Evolutionary conservation across 2,888 invertebrate genomes (phyloP), one percentile per base, ranked within the genome.

Genomic region (Chrysina gloriosa): DNA sequence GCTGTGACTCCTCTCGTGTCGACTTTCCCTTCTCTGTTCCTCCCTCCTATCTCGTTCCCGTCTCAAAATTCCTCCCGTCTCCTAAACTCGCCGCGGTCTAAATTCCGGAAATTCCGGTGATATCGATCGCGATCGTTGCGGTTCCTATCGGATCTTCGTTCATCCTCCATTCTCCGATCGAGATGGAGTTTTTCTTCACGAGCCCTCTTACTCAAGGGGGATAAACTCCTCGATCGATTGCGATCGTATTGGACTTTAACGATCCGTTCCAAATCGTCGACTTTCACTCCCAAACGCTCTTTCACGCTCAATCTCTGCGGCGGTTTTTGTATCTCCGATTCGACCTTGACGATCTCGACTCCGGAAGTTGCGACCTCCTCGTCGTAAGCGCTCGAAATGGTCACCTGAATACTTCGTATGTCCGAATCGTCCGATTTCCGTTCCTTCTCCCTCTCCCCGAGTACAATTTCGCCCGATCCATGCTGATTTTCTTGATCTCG

Each of bases 241-340:
- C 82, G 77, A 47, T 77, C 79, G 61, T 79, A 78, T 1, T 87
- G 84, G 67, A 90, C 89, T 75, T 86, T 83, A 5, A 76, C 72
- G 27, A 82, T 79, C 72, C 84, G 83, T 50, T 86, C 85, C 7
- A 84, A 75, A 71, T 89, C 89, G 69, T 91, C 91, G 0, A 93
- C 86, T 83, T 92, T 92, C 0, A 91, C 90, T 0, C 94, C 94
- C 2, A 94, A 84, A 47, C 94, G 86, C 71, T 94, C 94, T 81
- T 93, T 94, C 0, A 93, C 90, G 0, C 94, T 92, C 27, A 92
- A 78, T 73, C 90, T 85, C 0, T 88, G 88, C 0, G 90, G 89
- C 2, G 69, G 69, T 11, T 69, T 69, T 23, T 63, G 54, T n/a
- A 67, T 54, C 36, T 69, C 69, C 1, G 67, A 67, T 47, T 69